Percentiles rank a stretch among this genome's conserved stretches.
phyloP scores from a whole-genome alignment of 2,113 vertebrate species.

The Rhombomys opimus region DNA sequence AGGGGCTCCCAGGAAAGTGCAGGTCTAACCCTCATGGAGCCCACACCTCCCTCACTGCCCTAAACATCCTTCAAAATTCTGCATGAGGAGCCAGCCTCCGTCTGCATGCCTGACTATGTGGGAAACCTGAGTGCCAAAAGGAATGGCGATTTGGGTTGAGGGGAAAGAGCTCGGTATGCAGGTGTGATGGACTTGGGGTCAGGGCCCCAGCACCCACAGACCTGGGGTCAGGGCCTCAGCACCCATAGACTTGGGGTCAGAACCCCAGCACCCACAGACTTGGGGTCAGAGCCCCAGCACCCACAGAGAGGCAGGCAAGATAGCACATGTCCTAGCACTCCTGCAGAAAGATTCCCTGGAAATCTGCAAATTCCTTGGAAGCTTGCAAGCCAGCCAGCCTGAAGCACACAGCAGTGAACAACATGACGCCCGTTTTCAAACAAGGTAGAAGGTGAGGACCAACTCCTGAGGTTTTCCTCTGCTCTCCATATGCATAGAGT shows the following conservation, averaged over 20 bases:
- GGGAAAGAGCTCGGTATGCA: too few species aligned
- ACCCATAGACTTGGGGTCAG: too few species aligned
- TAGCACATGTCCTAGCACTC: neutral
- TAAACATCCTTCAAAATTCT: neutral
- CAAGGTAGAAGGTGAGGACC: neutral
- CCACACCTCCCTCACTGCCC: neutral
- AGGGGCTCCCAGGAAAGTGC: neutral
- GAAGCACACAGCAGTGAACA: neutral
- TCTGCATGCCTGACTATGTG: neutral
- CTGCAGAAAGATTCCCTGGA: neutral
- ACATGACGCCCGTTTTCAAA: neutral
- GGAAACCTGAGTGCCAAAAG: neutral
- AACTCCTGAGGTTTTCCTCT: neutral
- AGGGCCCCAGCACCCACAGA: neutral
- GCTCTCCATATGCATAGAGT: neutral
- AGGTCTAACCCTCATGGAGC: neutral
- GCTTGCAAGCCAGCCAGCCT: neutral
- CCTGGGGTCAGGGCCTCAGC: too few species aligned
- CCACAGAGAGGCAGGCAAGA: neutral
- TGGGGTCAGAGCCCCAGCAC: neutral
- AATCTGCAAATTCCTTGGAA: neutral
- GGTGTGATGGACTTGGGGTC: neutral
- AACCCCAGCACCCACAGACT: neutral
- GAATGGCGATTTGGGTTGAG: neutral
- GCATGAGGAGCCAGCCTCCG: too few species aligned